Evolutionary conservation across 2,113 vertebrate species (phyloP), one percentile per base, ranked within the genome.

Genomic region (Pleuronectes platessa): DNA sequence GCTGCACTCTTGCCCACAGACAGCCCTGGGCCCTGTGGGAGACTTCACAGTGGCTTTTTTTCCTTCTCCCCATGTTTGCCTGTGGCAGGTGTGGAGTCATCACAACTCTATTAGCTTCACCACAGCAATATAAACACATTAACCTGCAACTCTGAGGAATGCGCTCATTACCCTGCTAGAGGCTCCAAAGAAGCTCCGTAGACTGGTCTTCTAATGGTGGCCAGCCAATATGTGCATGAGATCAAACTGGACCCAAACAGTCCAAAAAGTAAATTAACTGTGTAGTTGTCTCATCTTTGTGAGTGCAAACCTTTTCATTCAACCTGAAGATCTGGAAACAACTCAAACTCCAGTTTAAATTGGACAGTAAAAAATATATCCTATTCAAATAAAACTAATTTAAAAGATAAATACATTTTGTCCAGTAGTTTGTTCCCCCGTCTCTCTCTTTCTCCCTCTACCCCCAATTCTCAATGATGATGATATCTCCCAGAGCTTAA

Each of bases 41-140:
- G 84, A 93, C 93, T 94, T 94, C 90, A 92, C 54, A 76, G 84
- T 91, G 90, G 82, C 70, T 85, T 83, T 88, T 60, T 5, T 63
- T 40, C 15, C 21, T 21, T 26, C 61, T 40, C 51, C 54, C 78
- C 65, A 24, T 61, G 21, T 86, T 83, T 83, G 89, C 74, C 83
- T 90, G 85, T 74, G 90, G 93, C 93, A 94, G 89, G 82, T 94
- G 89, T 90, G 92, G 94, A 94, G 89, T 93, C 92, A 92, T 94
- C 93, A 93, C 89, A 94, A 81, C 93, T 95, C 93, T 94, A 93
- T 96, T 95, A 96, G 90, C 93, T 93, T 86, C 84, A 80, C 85
- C 74, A 70, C 79, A 88, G 90, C 86, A 93, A 94, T 92, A 89
- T 95, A 94, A 94, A 87, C 82, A 81, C 89, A 92, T 94, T 93